phyloP scores from a whole-genome alignment of 2,113 vertebrate species.

The Siphamia tubifer region DNA sequence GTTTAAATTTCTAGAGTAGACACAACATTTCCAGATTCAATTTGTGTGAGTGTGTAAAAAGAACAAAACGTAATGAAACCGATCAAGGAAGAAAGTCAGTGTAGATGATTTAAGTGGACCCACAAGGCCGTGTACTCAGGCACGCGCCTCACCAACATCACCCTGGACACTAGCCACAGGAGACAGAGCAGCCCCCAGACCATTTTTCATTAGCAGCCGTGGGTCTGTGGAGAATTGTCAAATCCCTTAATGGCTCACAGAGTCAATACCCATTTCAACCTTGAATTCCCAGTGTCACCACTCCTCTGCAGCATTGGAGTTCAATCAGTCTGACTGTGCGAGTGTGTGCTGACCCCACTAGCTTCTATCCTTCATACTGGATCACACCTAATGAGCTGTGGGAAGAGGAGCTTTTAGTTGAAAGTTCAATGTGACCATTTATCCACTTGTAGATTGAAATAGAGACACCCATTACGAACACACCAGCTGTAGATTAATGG shows the following conservation, averaged over 20 bases:
- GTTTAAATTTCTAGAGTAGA: too few species aligned
- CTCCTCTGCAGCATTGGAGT: not conserved
- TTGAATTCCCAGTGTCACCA: conserved; percentile 26
- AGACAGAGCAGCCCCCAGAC: not conserved
- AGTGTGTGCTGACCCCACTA: conserved; percentile 10
- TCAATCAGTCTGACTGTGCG: conserved; percentile 18
- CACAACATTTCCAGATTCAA: not conserved
- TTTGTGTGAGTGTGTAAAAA: not conserved
- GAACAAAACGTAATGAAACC: not conserved
- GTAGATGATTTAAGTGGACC: not conserved
- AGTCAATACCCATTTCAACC: conserved; percentile 32
- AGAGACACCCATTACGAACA: not conserved
- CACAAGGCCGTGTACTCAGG: not conserved
- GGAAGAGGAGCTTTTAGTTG: not conserved
- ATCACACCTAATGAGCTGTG: conserved; percentile 29
- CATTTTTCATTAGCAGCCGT: conserved; percentile 8
- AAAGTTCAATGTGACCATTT: conserved; percentile 25
- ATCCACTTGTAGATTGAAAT: conserved; percentile 2
- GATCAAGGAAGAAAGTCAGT: not conserved
- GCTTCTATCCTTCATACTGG: not conserved
- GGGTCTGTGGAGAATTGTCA: conserved; percentile 8
- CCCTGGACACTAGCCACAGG: not conserved
- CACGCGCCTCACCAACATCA: not conserved
- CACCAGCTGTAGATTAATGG: not conserved
- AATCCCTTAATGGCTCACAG: conserved; percentile 10